These are phyloP conservation scores for Anoplolepis gracilipes DNA, from an alignment of 1,140 invertebrate species.

Conservation along the genomic window DNA sequence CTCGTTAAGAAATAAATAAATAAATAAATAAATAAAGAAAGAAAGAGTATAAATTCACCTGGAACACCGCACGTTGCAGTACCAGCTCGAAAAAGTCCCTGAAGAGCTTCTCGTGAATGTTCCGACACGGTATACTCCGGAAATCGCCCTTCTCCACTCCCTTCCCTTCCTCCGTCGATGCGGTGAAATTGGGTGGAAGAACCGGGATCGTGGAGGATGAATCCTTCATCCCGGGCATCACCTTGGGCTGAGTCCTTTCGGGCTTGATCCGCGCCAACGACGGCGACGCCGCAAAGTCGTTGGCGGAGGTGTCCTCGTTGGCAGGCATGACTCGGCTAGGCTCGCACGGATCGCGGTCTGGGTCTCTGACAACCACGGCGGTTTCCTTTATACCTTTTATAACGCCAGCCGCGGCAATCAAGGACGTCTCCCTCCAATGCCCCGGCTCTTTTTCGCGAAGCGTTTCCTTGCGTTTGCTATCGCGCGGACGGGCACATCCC, in stretches of 20 bases:
- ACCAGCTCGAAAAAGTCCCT: constrained; percentile 90
- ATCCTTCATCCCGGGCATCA: not conserved
- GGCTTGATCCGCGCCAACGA: constrained; percentile 46
- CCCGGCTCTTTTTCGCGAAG: constrained; percentile 17
- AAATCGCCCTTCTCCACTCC: constrained; percentile 9
- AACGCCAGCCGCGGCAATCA: constrained; percentile 44
- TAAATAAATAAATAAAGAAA: not conserved
- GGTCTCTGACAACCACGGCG: constrained; percentile 69
- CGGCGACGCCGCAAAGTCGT: too few species aligned
- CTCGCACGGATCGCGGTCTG: constrained; percentile 71
- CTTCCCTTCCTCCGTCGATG: not conserved
- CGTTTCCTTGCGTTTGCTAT: not conserved
- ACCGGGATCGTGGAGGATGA: not conserved
- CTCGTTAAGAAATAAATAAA: not conserved
- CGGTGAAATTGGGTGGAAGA: not conserved
- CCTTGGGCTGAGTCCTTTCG: not conserved
- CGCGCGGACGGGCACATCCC: not conserved
- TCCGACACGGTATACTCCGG: constrained; percentile 86
- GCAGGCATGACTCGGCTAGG: constrained; percentile 77
- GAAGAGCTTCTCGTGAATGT: constrained; percentile 90
- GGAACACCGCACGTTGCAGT: constrained; percentile 91
- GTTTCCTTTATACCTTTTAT: constrained; percentile 84
- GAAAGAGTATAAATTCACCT: constrained; percentile 86
- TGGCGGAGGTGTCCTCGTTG: constrained; percentile 75
- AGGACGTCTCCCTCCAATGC: constrained; percentile 62